Conservation (phyloP, 2,888 invertebrate genomes). For the Himalopsyche japonica region DNA sequence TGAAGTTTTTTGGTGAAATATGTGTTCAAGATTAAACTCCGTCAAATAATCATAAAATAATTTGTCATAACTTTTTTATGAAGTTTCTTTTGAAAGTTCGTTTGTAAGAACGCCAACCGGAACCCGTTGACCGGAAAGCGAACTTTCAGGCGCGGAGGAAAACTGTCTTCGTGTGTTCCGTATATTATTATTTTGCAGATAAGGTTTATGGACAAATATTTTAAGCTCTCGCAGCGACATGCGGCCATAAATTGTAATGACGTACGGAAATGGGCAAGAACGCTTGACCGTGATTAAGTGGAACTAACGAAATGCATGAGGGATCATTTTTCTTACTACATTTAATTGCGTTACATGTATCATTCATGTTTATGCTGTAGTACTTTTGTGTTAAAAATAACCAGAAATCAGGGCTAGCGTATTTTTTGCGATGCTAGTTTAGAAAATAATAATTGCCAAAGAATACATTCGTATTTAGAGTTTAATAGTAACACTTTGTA, state of each 20-base stretch:
- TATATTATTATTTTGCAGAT: background rate
- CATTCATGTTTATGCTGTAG: background rate
- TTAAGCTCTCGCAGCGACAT: background rate
- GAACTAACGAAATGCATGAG: background rate
- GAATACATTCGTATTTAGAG: too few species aligned
- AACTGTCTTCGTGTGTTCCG: background rate
- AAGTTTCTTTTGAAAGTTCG: background rate
- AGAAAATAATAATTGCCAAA: too few species aligned
- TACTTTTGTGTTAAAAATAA: background rate
- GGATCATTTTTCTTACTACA: background rate
- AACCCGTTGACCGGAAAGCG: background rate
- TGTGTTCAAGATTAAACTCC: too few species aligned
- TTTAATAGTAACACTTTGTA: too few species aligned
- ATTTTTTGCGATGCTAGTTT: too few species aligned
- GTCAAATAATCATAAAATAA: background rate
- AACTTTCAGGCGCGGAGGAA: background rate
- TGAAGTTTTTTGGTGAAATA: too few species aligned
- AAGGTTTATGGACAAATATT: background rate
- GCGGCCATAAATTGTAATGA: background rate
- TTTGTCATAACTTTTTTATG: background rate
- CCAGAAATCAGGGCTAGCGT: background rate
- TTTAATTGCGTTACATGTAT: background rate
- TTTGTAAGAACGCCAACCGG: background rate
- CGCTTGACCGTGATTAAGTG: background rate
- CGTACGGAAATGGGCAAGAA: background rate